Evolutionary conservation across 2,888 invertebrate genomes (phyloP).

Genomic region (Agrypnus murinus): DNA sequence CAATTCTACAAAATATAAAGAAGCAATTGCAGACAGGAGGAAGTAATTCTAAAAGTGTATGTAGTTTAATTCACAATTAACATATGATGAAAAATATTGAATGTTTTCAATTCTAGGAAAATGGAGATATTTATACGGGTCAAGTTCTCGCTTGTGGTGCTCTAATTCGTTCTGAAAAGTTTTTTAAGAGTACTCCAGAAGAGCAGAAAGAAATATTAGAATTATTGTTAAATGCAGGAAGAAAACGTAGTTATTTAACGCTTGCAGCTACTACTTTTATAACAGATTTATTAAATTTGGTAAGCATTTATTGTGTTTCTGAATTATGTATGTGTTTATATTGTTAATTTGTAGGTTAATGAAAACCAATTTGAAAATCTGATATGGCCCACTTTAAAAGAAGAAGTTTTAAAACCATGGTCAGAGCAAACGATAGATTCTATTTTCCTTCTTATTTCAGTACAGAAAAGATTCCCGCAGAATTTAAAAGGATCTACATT

Average conservation of each 20-base stretch:
- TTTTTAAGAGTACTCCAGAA: slow-evolving; percentile 72
- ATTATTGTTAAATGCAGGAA: slow-evolving; percentile 73
- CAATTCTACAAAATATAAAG: slow-evolving; percentile 76
- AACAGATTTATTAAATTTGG: slow-evolving; percentile 75
- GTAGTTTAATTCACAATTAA: slow-evolving; percentile 61
- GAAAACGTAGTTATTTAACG: slow-evolving; percentile 77
- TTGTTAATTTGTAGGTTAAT: slow-evolving; percentile 72
- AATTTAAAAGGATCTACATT: slow-evolving; percentile 74
- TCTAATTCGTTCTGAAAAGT: slow-evolving; percentile 78
- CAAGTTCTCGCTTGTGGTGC: slow-evolving; percentile 83
- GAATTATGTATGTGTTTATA: no score
- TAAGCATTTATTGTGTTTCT: no score
- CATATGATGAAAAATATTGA: not conserved
- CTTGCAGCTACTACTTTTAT: slow-evolving; percentile 78
- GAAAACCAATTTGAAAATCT: slow-evolving; percentile 74
- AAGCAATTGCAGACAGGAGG: slow-evolving; percentile 78
- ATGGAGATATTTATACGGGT: slow-evolving; percentile 82
- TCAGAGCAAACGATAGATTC: slow-evolving; percentile 79
- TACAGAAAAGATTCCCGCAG: slow-evolving; percentile 71
- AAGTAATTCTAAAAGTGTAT: slow-evolving; percentile 80
- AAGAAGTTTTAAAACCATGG: slow-evolving; percentile 77
- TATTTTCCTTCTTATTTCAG: slow-evolving; percentile 75
- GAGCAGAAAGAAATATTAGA: slow-evolving; percentile 72
- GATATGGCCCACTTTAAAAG: slow-evolving; percentile 77
- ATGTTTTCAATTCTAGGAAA: slow-evolving; percentile 75